phyloP scores from a whole-genome alignment of 1,140 invertebrate genomes.

The Dufourea novaeangliae region DNA sequence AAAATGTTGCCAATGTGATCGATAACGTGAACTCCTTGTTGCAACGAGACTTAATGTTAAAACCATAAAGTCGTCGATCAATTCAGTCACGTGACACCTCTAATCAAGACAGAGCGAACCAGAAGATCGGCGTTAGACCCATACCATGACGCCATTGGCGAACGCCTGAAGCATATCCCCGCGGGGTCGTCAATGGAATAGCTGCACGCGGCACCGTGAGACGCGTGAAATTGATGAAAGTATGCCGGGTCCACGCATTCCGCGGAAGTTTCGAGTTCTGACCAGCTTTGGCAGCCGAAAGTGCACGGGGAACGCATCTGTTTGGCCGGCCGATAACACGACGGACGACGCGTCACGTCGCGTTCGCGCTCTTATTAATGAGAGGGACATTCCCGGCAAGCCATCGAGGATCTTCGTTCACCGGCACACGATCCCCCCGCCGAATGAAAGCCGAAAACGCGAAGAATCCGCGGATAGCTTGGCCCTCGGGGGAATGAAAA shows the following conservation, averaged over 20 bases:
- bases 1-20: too few relatives aligned
- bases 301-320: conserved; percentile 27
- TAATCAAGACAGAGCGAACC: too few relatives aligned
- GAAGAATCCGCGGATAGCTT: conserved; percentile 61
- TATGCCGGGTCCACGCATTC: conserved; percentile 58
- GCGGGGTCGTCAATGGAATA: conserved; percentile 61
- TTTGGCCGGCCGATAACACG: conserved; percentile 25
- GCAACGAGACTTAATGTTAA: too few relatives aligned
- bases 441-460: conserved; percentile 44
- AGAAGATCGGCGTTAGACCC: too few relatives aligned
- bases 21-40: too few relatives aligned
- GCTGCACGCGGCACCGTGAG: conserved; percentile 35
- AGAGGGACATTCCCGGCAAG: conserved; percentile 62
- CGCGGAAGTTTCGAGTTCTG: conserved; percentile 55
- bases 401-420: conserved; percentile 31
- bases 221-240: conserved; percentile 67
- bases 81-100: too few relatives aligned
- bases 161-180: background rate
- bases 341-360: conserved; percentile 1
- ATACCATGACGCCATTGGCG: background rate
- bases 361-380: conserved; percentile 61
- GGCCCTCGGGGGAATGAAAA: conserved; percentile 61
- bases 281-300: conserved; percentile 41
- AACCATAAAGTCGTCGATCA: too few relatives aligned
- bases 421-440: conserved; percentile 23